Evolutionary conservation across 2,888 invertebrate genomes (phyloP).

Genomic region (Eupeodes luniger): DNA sequence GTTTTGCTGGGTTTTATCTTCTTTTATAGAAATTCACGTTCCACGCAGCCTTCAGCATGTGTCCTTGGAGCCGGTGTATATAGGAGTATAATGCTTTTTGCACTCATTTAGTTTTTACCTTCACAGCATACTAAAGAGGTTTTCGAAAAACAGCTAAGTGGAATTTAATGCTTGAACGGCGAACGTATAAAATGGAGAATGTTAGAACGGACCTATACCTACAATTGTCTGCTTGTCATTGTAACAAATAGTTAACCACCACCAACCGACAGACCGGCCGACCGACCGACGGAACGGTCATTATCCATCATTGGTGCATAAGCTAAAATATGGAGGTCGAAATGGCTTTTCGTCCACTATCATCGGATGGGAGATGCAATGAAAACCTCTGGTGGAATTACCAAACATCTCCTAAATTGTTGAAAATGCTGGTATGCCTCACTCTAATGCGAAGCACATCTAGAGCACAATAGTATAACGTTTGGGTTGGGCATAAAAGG

Average conservation of each 20-base stretch:
- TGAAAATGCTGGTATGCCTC: conserved; percentile 16
- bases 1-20: conserved; percentile 16
- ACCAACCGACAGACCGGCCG: not conserved
- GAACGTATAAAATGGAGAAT: too few relatives aligned
- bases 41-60: conserved; percentile 11
- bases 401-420: conserved; percentile 31
- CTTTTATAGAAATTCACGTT: conserved; percentile 26
- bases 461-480: conserved; percentile 10
- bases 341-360: conserved; percentile 12
- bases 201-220: not conserved
- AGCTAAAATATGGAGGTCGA: conserved; percentile 17
- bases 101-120: conserved; percentile 58
- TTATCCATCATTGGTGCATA: conserved; percentile 55
- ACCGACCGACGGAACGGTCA: not conserved
- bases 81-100: conserved; percentile 28
- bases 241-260: conserved; percentile 60
- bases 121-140: conserved; percentile 51
- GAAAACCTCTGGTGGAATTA: conserved; percentile 42
- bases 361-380: conserved; percentile 22
- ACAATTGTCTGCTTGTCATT: conserved; percentile 51
- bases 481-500: not conserved
- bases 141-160: conserved; percentile 36
- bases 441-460: conserved; percentile 33
- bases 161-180: conserved; percentile 42
- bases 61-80: conserved; percentile 14